A percentile compares a stretch with the other conserved stretches of the same genome.
Conservation (phyloP, 2,797 vertebrate genomes). For the Buphagus erythrorhynchus region DNA sequence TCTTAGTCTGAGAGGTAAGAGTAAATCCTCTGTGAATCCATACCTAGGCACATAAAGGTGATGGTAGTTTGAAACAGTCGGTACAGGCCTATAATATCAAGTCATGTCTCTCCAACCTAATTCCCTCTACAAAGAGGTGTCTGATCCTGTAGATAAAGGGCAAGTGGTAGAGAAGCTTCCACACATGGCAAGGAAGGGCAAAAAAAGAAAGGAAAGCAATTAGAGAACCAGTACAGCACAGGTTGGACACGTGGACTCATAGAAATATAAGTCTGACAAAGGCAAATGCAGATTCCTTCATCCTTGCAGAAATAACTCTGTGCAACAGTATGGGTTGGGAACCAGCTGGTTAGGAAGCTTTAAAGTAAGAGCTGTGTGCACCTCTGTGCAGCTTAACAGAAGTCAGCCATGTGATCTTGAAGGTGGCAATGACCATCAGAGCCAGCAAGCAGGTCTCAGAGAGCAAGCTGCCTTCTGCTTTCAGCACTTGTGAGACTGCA, state of each 20-base stretch:
- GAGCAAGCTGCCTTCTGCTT: background rate
- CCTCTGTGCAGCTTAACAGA: background rate
- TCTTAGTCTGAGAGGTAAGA: background rate
- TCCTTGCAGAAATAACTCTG: background rate
- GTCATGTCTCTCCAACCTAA: background rate
- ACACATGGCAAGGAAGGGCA: background rate
- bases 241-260: fast-evolving
- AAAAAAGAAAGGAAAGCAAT: background rate
- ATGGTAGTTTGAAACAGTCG: background rate
- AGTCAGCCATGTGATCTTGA: background rate
- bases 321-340: background rate
- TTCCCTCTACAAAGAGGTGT: background rate
- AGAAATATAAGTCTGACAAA: background rate
- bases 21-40: background rate
- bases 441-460: background rate
- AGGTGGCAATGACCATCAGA: background rate
- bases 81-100: background rate
- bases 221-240: fast-evolving
- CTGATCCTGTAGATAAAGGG: background rate
- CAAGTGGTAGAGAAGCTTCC: background rate
- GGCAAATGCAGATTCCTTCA: background rate
- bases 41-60: background rate
- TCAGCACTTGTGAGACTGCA: background rate
- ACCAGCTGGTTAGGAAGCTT: background rate
- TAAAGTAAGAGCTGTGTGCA: fast-evolving